Evolutionary conservation across 2,113 vertebrate genomes (phyloP), one percentile per base, ranked within the genome.

Genomic region (Gadus macrocephalus): DNA sequence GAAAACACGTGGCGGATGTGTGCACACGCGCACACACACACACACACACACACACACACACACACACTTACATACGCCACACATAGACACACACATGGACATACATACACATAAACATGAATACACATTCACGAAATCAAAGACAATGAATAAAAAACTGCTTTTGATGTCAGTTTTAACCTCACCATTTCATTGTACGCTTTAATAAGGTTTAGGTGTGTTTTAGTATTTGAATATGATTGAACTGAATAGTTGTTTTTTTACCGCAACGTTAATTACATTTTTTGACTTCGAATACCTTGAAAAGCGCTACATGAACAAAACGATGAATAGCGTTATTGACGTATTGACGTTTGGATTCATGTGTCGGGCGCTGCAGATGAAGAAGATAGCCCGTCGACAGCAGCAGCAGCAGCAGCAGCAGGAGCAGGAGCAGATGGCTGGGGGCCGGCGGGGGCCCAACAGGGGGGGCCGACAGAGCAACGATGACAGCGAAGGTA

Each of bases 321-420:
- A 49, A 42, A 49, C 12, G 0, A 49, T 49, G 42, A 49, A 14
- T 9, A 49, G 5, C 12, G 14, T 49, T 9, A 14, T 14, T 14
- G 12, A 15, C 28, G 15, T 35, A 53, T 6, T 19, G 16, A 25
- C 42, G 42, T 49, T 9, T 49, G 9, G 42, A 14, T 42, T 1
- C 20, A 3, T 64, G 20, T 53, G 16, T 38, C 73, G 65, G 85
- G 72, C 72, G 38, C 3, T 68, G 66, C 85, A 96, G 95, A 96
- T 96, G 95, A 96, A 96, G 85, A 96, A 96, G 77, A 94, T 96
- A 0, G 95, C 95, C 53, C 93, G 95, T n/a, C 80, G 95, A 72
- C 94, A 95, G 31, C 94, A 95, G 68, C 93, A 94, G 64, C 93
- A 94, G 64, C 93, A 95, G 78, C 93, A 95, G 74, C 93, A 96